Evolutionary conservation across 2,113 vertebrate genomes (phyloP).

Genomic region (Guaruba guarouba): DNA sequence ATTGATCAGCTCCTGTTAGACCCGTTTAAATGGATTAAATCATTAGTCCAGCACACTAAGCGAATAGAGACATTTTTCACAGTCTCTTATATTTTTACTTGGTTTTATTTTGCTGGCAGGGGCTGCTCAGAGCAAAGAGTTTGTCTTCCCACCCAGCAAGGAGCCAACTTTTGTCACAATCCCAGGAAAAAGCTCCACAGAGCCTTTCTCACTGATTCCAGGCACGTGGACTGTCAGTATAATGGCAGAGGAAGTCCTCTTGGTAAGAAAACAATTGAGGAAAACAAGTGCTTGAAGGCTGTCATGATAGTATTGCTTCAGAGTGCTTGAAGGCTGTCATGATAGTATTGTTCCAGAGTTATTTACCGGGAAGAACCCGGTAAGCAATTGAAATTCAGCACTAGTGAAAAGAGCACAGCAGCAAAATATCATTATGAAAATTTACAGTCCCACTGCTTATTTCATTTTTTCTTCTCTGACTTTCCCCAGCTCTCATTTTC

Average conservation of each 20-base stretch:
- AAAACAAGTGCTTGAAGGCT: neutral
- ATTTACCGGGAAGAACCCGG: neutral
- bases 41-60: neutral
- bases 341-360: neutral
- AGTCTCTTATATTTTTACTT: neutral
- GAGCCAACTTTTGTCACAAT: conserved; percentile 87
- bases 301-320: neutral
- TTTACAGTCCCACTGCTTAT: neutral
- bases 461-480: neutral
- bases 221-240: conserved; percentile 86
- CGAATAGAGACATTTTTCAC: neutral
- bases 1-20: neutral
- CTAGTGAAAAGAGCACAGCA: neutral
- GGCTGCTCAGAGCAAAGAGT: conserved; percentile 80
- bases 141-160: conserved; percentile 83
- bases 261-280: conserved; percentile 80
- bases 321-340: neutral
- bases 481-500: neutral
- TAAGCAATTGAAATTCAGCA: neutral
- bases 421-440: neutral
- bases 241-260: conserved; percentile 83
- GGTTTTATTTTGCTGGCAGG: conserved; percentile 65
- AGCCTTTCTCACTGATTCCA: conserved; percentile 81
- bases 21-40: neutral
- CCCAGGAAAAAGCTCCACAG: conserved; percentile 82